phyloP scores from a whole-genome alignment of 2,113 vertebrate species.

The Cyanoliseus patagonus region DNA sequence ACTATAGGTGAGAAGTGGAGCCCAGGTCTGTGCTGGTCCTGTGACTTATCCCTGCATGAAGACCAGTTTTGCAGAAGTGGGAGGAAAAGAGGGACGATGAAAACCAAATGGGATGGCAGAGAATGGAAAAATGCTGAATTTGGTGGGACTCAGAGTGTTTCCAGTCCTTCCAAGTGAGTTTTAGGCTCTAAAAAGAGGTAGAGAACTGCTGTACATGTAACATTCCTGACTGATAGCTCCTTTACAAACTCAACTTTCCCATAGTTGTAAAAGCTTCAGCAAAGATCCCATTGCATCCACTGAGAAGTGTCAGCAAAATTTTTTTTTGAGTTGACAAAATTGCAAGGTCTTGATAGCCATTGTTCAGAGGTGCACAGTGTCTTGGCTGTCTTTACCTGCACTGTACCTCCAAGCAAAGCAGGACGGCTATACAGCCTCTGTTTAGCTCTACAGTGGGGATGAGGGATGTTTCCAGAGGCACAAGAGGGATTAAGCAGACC shows the following conservation, averaged over 20 bases:
- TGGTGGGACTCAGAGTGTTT: background rate
- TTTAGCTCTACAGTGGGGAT: background rate
- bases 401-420: background rate
- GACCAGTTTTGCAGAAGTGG: background rate
- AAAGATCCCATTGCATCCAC: background rate
- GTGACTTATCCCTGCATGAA: background rate
- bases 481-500: background rate
- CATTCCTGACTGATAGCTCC: background rate
- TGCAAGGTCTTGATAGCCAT: background rate
- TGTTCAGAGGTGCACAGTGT: accelerated
- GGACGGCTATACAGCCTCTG: background rate
- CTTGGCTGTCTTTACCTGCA: background rate
- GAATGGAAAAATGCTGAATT: background rate
- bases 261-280: background rate
- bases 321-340: background rate
- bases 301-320: background rate
- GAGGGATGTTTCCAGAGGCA: background rate
- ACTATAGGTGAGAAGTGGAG: background rate
- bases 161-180: background rate
- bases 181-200: background rate
- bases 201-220: background rate
- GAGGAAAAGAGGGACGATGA: background rate
- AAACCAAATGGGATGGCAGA: background rate
- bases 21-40: accelerated
- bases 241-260: background rate